phyloP scores from a whole-genome alignment of 2,888 invertebrate species.

The Drosophila incognita region DNA sequence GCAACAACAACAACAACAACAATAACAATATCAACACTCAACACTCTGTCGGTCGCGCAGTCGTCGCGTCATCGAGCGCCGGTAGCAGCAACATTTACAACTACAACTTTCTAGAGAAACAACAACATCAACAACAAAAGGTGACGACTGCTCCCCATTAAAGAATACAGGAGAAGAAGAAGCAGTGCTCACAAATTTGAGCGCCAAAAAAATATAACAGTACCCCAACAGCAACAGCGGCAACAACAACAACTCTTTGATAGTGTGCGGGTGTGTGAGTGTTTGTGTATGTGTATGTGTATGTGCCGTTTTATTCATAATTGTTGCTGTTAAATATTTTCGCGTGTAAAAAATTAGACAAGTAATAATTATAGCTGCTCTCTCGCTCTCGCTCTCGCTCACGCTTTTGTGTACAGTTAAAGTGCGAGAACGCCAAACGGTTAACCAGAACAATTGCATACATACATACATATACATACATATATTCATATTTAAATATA shows the following conservation, averaged over 20 bases:
- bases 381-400: constrained; percentile 14
- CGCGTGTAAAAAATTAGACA: constrained; percentile 45
- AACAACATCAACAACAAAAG: constrained; percentile 43
- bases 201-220: constrained; percentile 66
- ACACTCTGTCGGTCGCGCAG: constrained; percentile 53
- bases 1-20: constrained; percentile 7
- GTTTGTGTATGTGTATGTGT: background rate
- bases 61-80: constrained; percentile 61
- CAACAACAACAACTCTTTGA: constrained; percentile 24
- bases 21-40: constrained; percentile 29
- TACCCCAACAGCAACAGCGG: constrained; percentile 22
- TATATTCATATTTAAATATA: constrained; percentile 23
- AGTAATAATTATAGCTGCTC: constrained; percentile 61
- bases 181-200: constrained; percentile 52
- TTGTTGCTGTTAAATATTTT: constrained; percentile 23
- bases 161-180: constrained; percentile 18
- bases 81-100: constrained; percentile 24
- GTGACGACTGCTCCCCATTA: constrained; percentile 64
- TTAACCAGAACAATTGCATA: constrained; percentile 18
- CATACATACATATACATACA: constrained; percentile 7
- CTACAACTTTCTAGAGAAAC: constrained; percentile 10
- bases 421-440: constrained; percentile 26
- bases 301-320: constrained; percentile 1
- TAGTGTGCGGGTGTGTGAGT: constrained; percentile 18
- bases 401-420: background rate